Base-by-base conservation (phyloP, 2,797 vertebrate species). In the Buphagus erythrorhynchus region DNA sequence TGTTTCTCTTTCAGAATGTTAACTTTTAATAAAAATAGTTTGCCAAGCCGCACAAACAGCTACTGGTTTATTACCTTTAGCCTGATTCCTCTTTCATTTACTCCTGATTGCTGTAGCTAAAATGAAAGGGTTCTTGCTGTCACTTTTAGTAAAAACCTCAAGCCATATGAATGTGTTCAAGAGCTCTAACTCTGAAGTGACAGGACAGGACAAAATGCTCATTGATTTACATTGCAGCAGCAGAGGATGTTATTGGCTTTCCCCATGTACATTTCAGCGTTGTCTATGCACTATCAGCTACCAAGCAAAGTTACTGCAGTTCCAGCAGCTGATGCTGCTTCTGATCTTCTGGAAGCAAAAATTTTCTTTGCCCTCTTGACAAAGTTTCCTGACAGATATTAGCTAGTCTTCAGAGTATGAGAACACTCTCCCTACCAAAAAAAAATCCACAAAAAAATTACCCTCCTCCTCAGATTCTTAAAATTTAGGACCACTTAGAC, bases 381-480 rank as follows among this genome's bases (percentile, higher is more conserved):
- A 49, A 49, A 21, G 45, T 68, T 84, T 78, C 42, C 48, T 69
- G 3, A 21, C 5, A 58, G 51, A 33, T 84, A 8, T 38, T 77
- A 46, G 14, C n/a, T 61, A 78, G 25, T 31, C 21, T 78, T 79
- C 42, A 57, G 16, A 15, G 11, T 33, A 28, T 17, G 48, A 58
- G 20, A 26, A 38, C 8, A 42, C 2, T 24, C 22, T 11, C 13
- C 5, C 7, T 5, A 3, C 17, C 8, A 43, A 43, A 4, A 13
- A 42, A 45, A 45, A 45, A 5, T 2, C 5, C n/a, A 31, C 8
- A 12, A 51, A 35, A 55, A 35, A 31, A 16, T 11, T 9, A 14
- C 4, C 1, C 48, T 1, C 6, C 0, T 6, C 17, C 10, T 10
- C 33, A 22, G 9, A 19, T 48, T 75, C n/a, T 45, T 66, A 52